Percentiles rank a stretch among this genome's conserved stretches.
Evolutionary conservation across 1,140 invertebrate species (phyloP).

Genomic region (Drosophila bocki): DNA sequence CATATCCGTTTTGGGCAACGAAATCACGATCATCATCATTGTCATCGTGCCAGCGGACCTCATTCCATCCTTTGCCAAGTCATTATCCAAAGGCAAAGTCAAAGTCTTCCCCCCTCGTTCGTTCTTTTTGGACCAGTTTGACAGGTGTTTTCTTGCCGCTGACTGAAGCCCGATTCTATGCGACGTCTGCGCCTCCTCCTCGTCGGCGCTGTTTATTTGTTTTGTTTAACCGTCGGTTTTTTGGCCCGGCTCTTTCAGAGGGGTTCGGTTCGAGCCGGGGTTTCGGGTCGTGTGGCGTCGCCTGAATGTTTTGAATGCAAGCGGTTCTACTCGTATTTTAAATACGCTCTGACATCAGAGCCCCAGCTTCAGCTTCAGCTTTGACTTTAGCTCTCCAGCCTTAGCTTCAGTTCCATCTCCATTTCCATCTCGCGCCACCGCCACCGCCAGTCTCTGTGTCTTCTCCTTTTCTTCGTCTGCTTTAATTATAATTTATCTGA

Average conservation of each 20-base stretch:
- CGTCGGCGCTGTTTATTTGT: conserved; percentile 46
- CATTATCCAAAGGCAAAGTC: conserved; percentile 57
- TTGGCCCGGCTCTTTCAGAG: conserved; percentile 23
- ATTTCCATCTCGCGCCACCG: not conserved
- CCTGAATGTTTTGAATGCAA: conserved; percentile 68
- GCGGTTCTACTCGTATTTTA: conserved; percentile 83
- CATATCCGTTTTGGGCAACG: conserved; percentile 64
- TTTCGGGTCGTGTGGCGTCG: conserved; percentile 71
- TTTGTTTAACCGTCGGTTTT: conserved; percentile 41
- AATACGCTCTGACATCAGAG: conserved; percentile 81
- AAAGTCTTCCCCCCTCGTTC: conserved; percentile 2
- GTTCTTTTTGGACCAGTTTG: conserved; percentile 76
- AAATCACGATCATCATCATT: conserved; percentile 49
- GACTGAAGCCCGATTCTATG: conserved; percentile 80
- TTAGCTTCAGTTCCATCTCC: conserved; percentile 13
- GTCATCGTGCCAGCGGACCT: conserved; percentile 30
- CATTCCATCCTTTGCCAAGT: conserved; percentile 65
- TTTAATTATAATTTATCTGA: conserved; percentile 84
- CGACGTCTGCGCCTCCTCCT: conserved; percentile 56
- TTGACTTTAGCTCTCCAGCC: conserved; percentile 14
- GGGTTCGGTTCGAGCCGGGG: conserved; percentile 44
- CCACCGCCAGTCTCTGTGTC: conserved; percentile 2
- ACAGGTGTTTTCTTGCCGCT: conserved; percentile 82
- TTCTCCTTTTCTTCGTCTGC: conserved; percentile 68
- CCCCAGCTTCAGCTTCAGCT: conserved; percentile 28